phyloP scores from a whole-genome alignment of 2,888 invertebrate species.

The Ormyrus thymus region DNA sequence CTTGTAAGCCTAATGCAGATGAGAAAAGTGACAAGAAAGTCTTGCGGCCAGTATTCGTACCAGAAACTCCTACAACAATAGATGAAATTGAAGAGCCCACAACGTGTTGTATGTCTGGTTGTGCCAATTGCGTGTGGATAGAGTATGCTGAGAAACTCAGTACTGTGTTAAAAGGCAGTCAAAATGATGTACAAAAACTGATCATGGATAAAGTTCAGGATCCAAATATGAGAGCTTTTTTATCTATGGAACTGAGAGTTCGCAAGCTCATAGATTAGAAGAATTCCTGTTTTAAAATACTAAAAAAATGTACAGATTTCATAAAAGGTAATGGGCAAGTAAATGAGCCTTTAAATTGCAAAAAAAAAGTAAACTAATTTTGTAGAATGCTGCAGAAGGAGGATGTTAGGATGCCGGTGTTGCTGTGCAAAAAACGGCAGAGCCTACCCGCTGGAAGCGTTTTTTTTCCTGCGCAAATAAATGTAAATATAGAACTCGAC shows the following conservation, averaged over 20 bases:
- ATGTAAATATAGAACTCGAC: slow-evolving; percentile 35
- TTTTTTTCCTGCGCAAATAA: not conserved
- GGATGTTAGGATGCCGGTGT: not conserved
- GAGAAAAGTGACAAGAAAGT: not conserved
- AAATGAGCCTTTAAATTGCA: not conserved
- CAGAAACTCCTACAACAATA: slow-evolving; percentile 55
- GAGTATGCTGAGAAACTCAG: slow-evolving; percentile 89
- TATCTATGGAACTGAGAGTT: slow-evolving; percentile 84
- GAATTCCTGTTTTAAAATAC: not conserved
- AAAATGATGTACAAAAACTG: slow-evolving; percentile 81
- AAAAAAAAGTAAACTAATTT: not conserved
- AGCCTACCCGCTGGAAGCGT: not conserved
- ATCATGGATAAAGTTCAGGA: slow-evolving; percentile 87
- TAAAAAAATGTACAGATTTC: not conserved
- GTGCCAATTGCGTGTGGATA: slow-evolving; percentile 95
- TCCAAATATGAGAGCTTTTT: slow-evolving; percentile 87
- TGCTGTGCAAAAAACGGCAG: slow-evolving; percentile 9
- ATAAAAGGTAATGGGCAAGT: not conserved
- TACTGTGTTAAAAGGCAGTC: slow-evolving; percentile 80
- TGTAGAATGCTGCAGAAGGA: slow-evolving; percentile 14
- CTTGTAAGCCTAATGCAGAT: not conserved
- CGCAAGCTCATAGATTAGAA: slow-evolving; percentile 64
- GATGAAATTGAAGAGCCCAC: slow-evolving; percentile 84
- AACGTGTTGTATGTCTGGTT: slow-evolving; percentile 93
- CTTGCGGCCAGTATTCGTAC: slow-evolving; percentile 37